Conservation (phyloP, 35 echinoderm and acorn worm species). For the Ophiothrix spiculata region DNA sequence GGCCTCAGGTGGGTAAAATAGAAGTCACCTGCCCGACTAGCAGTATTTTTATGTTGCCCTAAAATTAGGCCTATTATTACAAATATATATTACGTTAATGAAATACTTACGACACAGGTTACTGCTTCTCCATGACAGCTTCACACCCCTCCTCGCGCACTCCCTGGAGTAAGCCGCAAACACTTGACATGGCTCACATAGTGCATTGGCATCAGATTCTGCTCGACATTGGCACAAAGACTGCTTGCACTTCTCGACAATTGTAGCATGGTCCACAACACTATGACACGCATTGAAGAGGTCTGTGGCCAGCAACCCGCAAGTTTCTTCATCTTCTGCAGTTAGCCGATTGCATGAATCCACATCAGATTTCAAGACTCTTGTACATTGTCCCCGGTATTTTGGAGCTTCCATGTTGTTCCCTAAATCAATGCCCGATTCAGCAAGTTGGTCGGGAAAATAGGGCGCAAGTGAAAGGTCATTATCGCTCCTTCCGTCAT, state of each 20-base stretch:
- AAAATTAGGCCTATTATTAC: too few species aligned
- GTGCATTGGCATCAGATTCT: background rate
- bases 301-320: background rate
- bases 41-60: too few species aligned
- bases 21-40: too few species aligned
- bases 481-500: background rate
- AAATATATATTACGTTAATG: too few species aligned
- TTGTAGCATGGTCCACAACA: background rate
- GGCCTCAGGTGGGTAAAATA: too few species aligned
- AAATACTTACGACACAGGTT: constrained; percentile 54
- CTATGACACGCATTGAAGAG: background rate
- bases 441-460: background rate
- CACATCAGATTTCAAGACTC: too few species aligned
- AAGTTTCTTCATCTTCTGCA: too few species aligned
- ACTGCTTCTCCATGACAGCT: constrained; percentile 25
- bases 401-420: background rate
- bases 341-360: too few species aligned
- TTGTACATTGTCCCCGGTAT: too few species aligned
- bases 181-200: background rate
- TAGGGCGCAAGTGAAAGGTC: background rate
- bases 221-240: constrained; percentile 13
- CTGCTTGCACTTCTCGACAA: background rate
- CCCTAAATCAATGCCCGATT: background rate
- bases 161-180: constrained; percentile 20
- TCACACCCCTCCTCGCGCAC: constrained; percentile 18